These are phyloP conservation scores for Semicossyphus pulcher DNA, from an alignment of 2,113 vertebrate species.

Conservation along the genomic window DNA sequence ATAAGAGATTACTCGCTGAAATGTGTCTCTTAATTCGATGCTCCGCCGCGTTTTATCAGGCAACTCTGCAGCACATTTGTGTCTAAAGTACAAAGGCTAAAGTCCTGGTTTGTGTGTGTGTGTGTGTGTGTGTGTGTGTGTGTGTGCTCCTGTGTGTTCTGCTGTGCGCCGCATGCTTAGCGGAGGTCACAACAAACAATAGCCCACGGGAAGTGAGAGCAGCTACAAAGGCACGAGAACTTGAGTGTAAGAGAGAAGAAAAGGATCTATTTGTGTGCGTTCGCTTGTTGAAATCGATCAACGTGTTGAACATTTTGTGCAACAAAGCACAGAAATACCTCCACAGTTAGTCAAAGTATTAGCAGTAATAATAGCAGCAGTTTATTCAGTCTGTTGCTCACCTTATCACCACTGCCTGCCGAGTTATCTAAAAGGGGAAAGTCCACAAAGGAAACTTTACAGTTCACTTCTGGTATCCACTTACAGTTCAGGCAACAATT, in stretches of 20 bases:
- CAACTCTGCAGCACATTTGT: conserved; percentile 53
- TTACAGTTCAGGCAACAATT: conserved; percentile 66
- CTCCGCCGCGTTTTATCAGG: conserved; percentile 48
- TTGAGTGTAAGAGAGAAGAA: conserved; percentile 5
- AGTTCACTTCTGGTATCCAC: conserved; percentile 69
- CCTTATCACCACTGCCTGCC: conserved; percentile 53
- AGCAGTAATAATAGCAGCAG: conserved; percentile 8
- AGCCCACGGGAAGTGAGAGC: conserved; percentile 52
- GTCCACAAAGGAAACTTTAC: conserved; percentile 74
- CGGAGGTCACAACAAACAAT: conserved; percentile 68
- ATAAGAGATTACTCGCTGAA: conserved; percentile 51
- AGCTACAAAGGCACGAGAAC: conserved; percentile 34
- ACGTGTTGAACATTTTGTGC: conserved; percentile 4
- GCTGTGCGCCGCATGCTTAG: conserved; percentile 27
- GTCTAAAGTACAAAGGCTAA: conserved; percentile 61
- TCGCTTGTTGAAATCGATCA: not conserved
- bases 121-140: not conserved
- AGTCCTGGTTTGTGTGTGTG: conserved; percentile 46
- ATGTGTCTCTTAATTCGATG: conserved; percentile 40
- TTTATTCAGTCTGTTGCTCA: conserved; percentile 18
- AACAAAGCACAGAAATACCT: not conserved
- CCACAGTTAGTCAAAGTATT: conserved; percentile 27
- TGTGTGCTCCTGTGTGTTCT: conserved; percentile 24
- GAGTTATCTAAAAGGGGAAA: conserved; percentile 76
- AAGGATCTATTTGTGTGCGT: not conserved